phyloP scores from a whole-genome alignment of 2,797 vertebrate genomes.

The Sternotherus odoratus region DNA sequence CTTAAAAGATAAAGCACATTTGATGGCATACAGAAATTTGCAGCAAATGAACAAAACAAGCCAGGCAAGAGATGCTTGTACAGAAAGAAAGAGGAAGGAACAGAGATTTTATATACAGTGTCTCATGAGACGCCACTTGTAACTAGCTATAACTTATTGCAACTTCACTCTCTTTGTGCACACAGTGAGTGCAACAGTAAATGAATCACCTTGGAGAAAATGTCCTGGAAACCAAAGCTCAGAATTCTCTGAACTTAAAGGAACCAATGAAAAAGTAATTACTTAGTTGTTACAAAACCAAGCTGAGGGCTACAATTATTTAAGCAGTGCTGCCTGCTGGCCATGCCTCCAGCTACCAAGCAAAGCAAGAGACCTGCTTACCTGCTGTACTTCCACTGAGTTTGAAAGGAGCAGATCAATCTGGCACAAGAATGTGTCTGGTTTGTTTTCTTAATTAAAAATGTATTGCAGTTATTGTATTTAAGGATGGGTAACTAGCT shows the following conservation, averaged over 20 bases:
- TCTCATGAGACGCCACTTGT: neutral
- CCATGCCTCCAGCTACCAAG: constrained; percentile 14
- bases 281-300: constrained; percentile 20
- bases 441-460: neutral
- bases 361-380: neutral
- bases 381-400: neutral
- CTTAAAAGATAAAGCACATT: neutral
- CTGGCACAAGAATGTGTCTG: neutral
- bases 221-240: neutral
- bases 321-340: constrained; percentile 29
- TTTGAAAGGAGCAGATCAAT: neutral
- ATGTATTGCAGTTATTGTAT: fast-evolving
- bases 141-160: neutral
- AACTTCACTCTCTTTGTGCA: neutral
- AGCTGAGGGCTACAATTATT: constrained; percentile 30
- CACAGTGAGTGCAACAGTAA: neutral
- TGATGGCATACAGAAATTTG: neutral
- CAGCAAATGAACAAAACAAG: neutral
- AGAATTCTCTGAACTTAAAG: constrained; percentile 6
- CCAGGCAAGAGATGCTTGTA: no score
- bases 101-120: neutral
- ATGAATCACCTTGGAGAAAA: neutral
- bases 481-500: neutral
- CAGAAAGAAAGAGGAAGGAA: neutral
- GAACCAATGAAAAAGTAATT: constrained; percentile 35